These are phyloP conservation scores for Thamnaconus septentrionalis DNA, from an alignment of 2,113 vertebrate genomes.

Conservation along the genomic window DNA sequence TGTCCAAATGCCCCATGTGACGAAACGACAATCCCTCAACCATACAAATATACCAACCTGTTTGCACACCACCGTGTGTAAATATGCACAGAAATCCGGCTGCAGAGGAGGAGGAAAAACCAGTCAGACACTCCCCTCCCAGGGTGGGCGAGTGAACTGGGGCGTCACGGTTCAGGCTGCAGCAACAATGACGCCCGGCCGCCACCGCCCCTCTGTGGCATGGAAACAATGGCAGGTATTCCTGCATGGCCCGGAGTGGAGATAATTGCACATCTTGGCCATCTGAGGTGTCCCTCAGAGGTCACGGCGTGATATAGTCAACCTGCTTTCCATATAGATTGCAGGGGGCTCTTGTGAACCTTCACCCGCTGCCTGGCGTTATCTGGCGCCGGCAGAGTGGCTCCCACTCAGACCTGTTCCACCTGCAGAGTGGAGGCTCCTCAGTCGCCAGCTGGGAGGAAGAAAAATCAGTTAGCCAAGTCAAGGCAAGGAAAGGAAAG, in stretches of 20 bases:
- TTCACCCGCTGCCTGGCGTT: conserved; percentile 3
- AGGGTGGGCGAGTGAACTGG: neutral
- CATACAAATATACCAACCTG: neutral
- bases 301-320: conserved; percentile 19
- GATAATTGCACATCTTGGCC: conserved; percentile 12
- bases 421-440: too few species aligned
- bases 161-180: neutral
- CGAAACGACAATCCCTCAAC: neutral
- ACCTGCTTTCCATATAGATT: conserved; percentile 16
- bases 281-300: conserved; percentile 11
- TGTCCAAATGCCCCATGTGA: too few species aligned
- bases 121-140: neutral
- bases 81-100: neutral
- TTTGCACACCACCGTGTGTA: neutral
- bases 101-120: neutral
- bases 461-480: too few species aligned
- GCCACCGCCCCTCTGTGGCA: neutral
- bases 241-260: neutral
- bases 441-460: too few species aligned
- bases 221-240: conserved; percentile 14
- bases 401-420: too few species aligned
- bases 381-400: neutral
- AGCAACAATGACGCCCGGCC: neutral
- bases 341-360: conserved; percentile 15
- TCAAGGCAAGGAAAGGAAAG: too few species aligned